Conservation (phyloP, 1,140 invertebrate genomes). For the Lanistes nyassanus region DNA sequence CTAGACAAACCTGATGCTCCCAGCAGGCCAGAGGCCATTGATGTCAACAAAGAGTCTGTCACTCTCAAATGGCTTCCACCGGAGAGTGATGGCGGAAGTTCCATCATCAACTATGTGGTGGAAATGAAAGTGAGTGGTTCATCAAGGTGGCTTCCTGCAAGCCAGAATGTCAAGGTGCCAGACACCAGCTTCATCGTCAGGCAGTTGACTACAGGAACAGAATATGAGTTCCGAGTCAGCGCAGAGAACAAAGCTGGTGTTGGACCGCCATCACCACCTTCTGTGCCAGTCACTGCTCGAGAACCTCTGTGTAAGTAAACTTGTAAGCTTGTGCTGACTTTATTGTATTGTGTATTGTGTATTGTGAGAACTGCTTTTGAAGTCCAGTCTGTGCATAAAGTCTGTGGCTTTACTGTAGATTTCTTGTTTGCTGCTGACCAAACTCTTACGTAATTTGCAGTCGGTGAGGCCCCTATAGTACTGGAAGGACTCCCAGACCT, state of each 20-base stretch:
- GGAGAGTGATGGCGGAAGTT: constrained; percentile 87
- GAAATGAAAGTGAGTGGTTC: constrained; percentile 91
- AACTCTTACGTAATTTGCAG: constrained; percentile 43
- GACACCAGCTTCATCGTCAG: constrained; percentile 55
- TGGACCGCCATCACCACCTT: constrained; percentile 79
- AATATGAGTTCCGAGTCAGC: constrained; percentile 96
- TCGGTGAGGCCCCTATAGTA: constrained; percentile 59
- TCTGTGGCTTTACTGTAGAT: not conserved
- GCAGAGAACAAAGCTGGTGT: constrained; percentile 96
- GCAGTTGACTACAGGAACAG: constrained; percentile 89
- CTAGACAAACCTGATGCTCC: constrained; percentile 68
- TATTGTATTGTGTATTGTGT: not conserved
- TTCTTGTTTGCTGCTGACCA: not conserved
- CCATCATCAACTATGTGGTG: constrained; percentile 94
- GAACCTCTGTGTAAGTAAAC: constrained; percentile 70
- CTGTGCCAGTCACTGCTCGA: constrained; percentile 76
- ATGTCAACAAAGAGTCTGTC: constrained; percentile 91
- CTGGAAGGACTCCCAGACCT: constrained; percentile 54
- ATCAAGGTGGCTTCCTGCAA: constrained; percentile 57
- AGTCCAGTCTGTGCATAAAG: not conserved
- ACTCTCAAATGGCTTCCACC: constrained; percentile 92
- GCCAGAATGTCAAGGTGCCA: constrained; percentile 76
- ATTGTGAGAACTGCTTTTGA: not conserved
- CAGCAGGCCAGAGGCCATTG: constrained; percentile 78
- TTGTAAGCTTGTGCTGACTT: not conserved